A percentile compares a stretch with the other conserved stretches of the same genome.
Conservation (phyloP, 2,888 invertebrate species). For the Cheilosia vulpina region DNA sequence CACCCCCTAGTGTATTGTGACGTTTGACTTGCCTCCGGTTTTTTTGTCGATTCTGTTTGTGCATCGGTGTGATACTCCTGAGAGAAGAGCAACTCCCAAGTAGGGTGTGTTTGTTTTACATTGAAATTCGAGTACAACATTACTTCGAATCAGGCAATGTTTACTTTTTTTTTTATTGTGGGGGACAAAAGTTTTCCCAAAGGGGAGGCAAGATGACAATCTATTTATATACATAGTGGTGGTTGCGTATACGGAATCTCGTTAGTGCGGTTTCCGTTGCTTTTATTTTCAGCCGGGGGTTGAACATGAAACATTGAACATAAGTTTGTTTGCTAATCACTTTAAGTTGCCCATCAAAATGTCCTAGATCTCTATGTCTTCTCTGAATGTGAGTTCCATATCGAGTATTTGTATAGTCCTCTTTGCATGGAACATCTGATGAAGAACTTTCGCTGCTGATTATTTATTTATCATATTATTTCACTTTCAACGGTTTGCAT, state of each 20-base stretch:
- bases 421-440: not conserved
- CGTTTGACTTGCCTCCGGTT: conserved; percentile 18
- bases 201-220: conserved; percentile 3
- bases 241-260: conserved; percentile 36
- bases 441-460: conserved; percentile 61
- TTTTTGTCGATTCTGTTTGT: conserved; percentile 6
- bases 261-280: conserved; percentile 43
- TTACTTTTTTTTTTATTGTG: not conserved
- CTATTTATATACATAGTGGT: not conserved
- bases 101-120: conserved; percentile 61
- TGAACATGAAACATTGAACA: not conserved
- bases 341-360: conserved; percentile 50
- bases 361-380: conserved; percentile 40
- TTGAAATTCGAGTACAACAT: conserved; percentile 53
- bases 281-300: conserved; percentile 5
- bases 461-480: conserved; percentile 70
- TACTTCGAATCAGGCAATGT: conserved; percentile 48
- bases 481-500: conserved; percentile 64
- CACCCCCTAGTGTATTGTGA: conserved; percentile 22
- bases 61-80: conserved; percentile 51
- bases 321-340: conserved; percentile 64
- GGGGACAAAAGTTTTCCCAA: conserved; percentile 19
- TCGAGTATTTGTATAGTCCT: conserved; percentile 19
- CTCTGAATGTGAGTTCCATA: not conserved
- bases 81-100: conserved; percentile 36